Base-by-base conservation (phyloP, 1,140 invertebrate species). In the Stegodyphus dumicola region DNA sequence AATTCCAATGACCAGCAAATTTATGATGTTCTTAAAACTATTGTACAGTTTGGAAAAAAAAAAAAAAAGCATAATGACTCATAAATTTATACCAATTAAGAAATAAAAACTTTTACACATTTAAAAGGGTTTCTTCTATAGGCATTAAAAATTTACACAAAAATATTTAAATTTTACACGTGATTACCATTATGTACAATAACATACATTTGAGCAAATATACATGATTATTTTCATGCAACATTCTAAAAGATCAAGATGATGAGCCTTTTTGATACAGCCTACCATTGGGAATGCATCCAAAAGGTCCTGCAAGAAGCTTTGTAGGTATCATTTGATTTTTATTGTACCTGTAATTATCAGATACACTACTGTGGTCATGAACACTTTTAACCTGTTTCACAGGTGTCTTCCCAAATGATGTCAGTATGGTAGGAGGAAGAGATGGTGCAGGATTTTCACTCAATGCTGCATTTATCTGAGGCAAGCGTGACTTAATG, bases 301-400 rank as follows among this genome's bases (percentile, higher is more conserved):
- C 60, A 9, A 81, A n/a, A 33, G 71, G 52, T 4, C 81, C 71
- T 49, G 81, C 60, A n/a, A 85, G 54, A 6, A 85, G 67, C 53
- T 85, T 85, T 18, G 65, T 85, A 5, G 83, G 83, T 52, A 85
- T 85, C 83, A 85, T 85, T 52, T 85, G 83, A 71, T 53, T 85
- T 48, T 77, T 77, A 73, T 85, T 60, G 13, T 76, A 77, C 52
- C 81, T 75, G 48, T 85, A 85, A 17, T 51, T 74, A 52, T 85
- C 81, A 6, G 64, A 69, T 53, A 51, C 53, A 69, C 51, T 85
- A n/a, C 60, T 49, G 5, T 33, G 51, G 15, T 77, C 67, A 18
- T 53, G 18, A 2, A 53, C 6, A 77, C 18, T 52, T 10, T 54
- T 56, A 54, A n/a, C 15, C 9, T 77, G 75, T 60, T 78, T 85